Conservation (phyloP, 2,797 vertebrate species). For the Limosa lapponica region DNA sequence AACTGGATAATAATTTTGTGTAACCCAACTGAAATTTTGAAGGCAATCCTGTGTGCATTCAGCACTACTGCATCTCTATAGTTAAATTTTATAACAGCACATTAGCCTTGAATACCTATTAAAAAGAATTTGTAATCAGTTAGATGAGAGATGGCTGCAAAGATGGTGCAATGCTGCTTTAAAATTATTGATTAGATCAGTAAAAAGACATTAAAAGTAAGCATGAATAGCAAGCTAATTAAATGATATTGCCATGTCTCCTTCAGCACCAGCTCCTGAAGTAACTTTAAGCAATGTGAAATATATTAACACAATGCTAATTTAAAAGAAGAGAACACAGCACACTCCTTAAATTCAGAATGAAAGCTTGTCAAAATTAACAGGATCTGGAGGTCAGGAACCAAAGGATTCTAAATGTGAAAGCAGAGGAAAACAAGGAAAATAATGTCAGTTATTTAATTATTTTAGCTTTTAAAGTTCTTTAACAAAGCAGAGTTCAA, state of each 20-base stretch:
- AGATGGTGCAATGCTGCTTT: neutral
- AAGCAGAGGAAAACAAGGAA: conserved; percentile 31
- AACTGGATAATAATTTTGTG: neutral
- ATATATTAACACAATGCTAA: conserved; percentile 23
- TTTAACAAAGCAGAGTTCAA: conserved; percentile 52
- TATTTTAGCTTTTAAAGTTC: conserved; percentile 37
- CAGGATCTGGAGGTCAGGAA: conserved; percentile 40
- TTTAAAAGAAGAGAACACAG: conserved; percentile 3
- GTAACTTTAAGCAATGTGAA: conserved; percentile 15
- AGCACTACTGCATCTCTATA: neutral
- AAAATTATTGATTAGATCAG: conserved; percentile 37
- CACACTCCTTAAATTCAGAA: conserved; percentile 4
- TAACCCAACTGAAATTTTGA: neutral
- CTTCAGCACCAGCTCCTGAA: neutral
- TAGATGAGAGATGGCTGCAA: conserved; percentile 2
- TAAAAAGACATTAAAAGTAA: conserved; percentile 33
- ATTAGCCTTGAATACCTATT: neutral
- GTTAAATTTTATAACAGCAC: neutral
- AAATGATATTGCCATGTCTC: neutral
- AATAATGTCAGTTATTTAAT: conserved; percentile 20
- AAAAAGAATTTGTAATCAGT: conserved; percentile 4
- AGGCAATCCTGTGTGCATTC: neutral
- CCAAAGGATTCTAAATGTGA: conserved; percentile 31
- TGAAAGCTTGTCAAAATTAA: conserved; percentile 61
- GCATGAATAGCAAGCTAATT: neutral